Base-by-base conservation (phyloP, 2,797 vertebrate species). In the Pseudochirops cupreus region DNA sequence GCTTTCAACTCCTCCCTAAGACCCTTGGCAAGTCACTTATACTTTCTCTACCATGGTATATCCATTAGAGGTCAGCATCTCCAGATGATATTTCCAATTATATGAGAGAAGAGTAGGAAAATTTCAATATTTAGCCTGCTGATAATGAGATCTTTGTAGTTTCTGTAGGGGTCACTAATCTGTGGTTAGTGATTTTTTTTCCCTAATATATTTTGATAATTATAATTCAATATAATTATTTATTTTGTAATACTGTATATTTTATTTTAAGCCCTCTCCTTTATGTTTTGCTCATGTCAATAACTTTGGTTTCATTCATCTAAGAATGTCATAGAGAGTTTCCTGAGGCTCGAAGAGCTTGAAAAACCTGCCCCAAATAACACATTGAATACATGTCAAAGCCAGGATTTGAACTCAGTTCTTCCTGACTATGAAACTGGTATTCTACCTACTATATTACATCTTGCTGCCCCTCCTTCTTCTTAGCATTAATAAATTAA, bases 401-500 rank as follows among this genome's bases (percentile, higher is more conserved):
- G 39, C 39, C 0, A 1, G 16, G 24, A 82, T 39, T 39, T 46
- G 74, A 46, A 26, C 39, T 16, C 9, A 11, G 21, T 50, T 87
- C 39, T 50, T 46, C 10, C 21, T 46, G 74, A 87, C 21, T 12
- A 46, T 9, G 6, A 24, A n/a, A 18, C 2, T 7, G 1, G 21
- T 46, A 7, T 4, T 82, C n/a, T 46, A 82, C 39, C 39, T 87
- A 24, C 33, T 74, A 67, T 33, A 67, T 67, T n/a, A 39, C 18
- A 39, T 18, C 18, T 74, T 74, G 39, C 24, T 87, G 39, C 21
- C 24, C 92, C 39, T 92, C 16, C 57, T 74, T 24, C n/a, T 33
- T 12, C 87, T 92, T 29, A 54, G 16, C 29, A 11, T 92, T 57
- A 96, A 91, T 5, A 94, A 95, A 94, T 82, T 91, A 93, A 31